phyloP scores from a whole-genome alignment of 2,113 vertebrate species.

The Perccottus glenii region DNA sequence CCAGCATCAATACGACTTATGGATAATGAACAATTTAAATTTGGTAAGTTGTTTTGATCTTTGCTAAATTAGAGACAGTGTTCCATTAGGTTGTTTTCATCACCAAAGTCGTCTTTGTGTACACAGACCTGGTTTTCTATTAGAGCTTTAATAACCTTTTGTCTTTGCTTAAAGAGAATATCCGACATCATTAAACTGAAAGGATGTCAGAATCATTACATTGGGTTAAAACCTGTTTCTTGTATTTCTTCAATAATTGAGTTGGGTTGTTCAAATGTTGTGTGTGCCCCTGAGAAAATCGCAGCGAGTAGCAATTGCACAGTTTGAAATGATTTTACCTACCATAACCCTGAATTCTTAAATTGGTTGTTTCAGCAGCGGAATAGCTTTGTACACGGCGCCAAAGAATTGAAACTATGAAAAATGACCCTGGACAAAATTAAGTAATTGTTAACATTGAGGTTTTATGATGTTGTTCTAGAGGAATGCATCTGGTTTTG shows the following conservation, averaged over 20 bases:
- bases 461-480: conserved; percentile 72
- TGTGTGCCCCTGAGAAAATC: conserved; percentile 27
- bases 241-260: background rate
- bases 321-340: conserved; percentile 34
- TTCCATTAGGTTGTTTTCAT: no score
- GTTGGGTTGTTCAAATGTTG: conserved; percentile 11
- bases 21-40: conserved; percentile 97
- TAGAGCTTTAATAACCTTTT: background rate
- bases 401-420: conserved; percentile 55
- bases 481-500: conserved; percentile 69
- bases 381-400: conserved; percentile 28
- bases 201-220: conserved; percentile 1
- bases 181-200: conserved; percentile 1
- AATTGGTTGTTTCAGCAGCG: conserved; percentile 64
- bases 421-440: conserved; percentile 71
- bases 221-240: conserved; percentile 5
- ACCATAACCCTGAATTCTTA: conserved; percentile 46
- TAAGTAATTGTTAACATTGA: conserved; percentile 65
- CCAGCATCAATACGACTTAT: conserved; percentile 97
- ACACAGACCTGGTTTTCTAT: background rate
- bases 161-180: conserved; percentile 13
- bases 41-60: conserved; percentile 84
- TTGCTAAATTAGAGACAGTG: background rate
- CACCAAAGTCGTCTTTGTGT: background rate
- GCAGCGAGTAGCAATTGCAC: conserved; percentile 35